phyloP scores from a whole-genome alignment of 2,797 vertebrate genomes.

The Erpetoichthys calabaricus region DNA sequence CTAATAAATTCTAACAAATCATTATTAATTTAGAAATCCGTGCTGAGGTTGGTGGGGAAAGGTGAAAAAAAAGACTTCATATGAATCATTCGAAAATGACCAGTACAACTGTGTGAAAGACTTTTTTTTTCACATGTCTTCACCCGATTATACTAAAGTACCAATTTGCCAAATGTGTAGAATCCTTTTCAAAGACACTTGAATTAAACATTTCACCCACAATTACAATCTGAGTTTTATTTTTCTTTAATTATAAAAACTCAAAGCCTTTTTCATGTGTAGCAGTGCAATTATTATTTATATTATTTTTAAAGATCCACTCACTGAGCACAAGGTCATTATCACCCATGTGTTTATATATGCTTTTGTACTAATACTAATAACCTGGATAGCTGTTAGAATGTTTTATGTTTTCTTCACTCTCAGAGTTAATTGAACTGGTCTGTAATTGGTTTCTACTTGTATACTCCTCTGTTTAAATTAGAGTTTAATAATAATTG shows the following conservation, averaged over 20 bases:
- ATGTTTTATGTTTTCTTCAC: constrained; percentile 7
- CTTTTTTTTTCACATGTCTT: no score
- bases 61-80: no score
- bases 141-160: no score
- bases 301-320: constrained; percentile 6
- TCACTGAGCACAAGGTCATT: constrained; percentile 4
- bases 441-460: constrained; percentile 10
- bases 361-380: constrained; percentile 9
- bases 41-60: no score
- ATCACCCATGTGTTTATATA: constrained; percentile 9
- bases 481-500: constrained; percentile 5
- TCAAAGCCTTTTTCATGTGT: constrained; percentile 1
- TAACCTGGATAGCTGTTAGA: constrained; percentile 9
- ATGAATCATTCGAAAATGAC: no score
- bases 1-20: no score
- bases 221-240: background rate
- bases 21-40: no score
- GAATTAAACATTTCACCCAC: no score
- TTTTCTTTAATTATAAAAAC: background rate
- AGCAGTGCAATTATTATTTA: constrained; percentile 12
- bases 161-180: no score
- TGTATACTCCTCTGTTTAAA: constrained; percentile 10
- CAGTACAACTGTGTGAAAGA: no score
- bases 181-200: no score
- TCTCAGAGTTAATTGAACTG: constrained; percentile 16